Evolutionary conservation across 1,140 invertebrate species (phyloP).

Genomic region (Meteorus sp.): DNA sequence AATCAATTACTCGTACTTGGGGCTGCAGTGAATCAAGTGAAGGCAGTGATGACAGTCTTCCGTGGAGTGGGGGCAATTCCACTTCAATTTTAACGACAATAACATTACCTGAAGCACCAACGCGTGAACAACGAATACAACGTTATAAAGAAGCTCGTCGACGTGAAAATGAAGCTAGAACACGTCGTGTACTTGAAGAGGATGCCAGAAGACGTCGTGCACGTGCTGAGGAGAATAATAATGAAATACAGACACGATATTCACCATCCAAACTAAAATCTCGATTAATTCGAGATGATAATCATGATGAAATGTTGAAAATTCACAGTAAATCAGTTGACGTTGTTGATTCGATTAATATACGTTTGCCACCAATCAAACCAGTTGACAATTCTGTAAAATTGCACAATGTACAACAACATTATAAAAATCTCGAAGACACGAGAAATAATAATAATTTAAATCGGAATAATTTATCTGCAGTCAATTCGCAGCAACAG

Average conservation of each 20-base stretch:
- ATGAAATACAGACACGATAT: constrained; percentile 11
- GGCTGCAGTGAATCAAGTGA: constrained; percentile 57
- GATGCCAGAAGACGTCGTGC: constrained; percentile 46
- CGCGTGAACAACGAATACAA: constrained; percentile 52
- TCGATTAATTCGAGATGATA: background rate
- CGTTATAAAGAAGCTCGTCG: constrained; percentile 53
- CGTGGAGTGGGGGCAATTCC: constrained; percentile 44
- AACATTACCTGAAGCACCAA: constrained; percentile 41
- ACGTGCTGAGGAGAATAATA: constrained; percentile 39
- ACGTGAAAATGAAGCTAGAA: constrained; percentile 52
- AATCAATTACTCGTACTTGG: constrained; percentile 40
- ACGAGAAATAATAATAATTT: constrained; percentile 9
- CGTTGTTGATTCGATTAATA: background rate
- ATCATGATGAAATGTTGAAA: background rate
- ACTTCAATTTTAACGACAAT: constrained; percentile 42
- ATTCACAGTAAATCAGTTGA: background rate
- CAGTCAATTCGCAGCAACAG: too few relatives aligned
- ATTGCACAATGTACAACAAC: background rate
- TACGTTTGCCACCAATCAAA: constrained; percentile 12
- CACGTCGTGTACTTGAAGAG: constrained; percentile 48
- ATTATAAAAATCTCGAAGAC: constrained; percentile 1
- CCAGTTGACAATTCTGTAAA: background rate
- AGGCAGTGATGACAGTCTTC: constrained; percentile 55
- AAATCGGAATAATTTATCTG: background rate
- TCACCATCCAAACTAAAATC: background rate